Evolutionary conservation across 2,797 vertebrate species (phyloP).

Genomic region (Cyclura pinguis): DNA sequence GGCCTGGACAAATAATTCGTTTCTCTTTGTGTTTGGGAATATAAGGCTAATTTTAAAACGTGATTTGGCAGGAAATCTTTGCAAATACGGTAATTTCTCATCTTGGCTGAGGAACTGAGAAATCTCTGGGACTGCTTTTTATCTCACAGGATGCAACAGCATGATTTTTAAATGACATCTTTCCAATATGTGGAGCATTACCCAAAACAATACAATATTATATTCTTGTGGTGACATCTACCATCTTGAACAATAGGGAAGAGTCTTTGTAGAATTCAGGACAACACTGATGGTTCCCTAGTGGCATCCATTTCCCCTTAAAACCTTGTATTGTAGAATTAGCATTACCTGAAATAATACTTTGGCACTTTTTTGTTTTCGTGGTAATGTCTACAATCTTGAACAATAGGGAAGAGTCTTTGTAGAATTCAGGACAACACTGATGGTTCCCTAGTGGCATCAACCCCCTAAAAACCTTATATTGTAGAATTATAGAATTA

Average conservation of each 20-base stretch:
- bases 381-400: constrained; percentile 10
- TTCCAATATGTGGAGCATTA: neutral
- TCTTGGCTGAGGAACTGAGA: constrained; percentile 20
- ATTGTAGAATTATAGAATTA: neutral
- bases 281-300: neutral
- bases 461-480: neutral
- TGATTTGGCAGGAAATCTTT: constrained; percentile 53
- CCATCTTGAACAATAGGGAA: constrained; percentile 29
- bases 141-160: constrained; percentile 48
- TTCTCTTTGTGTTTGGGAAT: constrained; percentile 55
- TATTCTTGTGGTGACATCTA: neutral
- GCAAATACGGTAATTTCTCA: constrained; percentile 51
- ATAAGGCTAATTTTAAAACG: constrained; percentile 47
- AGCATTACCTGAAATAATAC: neutral
- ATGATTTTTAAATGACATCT: constrained; percentile 17
- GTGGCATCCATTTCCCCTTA: no score
- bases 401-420: neutral
- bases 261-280: neutral
- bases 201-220: neutral
- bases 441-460: neutral
- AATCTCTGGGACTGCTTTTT: constrained; percentile 34
- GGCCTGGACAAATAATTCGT: constrained; percentile 4
- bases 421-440: neutral
- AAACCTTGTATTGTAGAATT: neutral
- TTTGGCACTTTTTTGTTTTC: neutral